Evolutionary conservation across 2,797 vertebrate species (phyloP).

Genomic region (Clarias fuscus): DNA sequence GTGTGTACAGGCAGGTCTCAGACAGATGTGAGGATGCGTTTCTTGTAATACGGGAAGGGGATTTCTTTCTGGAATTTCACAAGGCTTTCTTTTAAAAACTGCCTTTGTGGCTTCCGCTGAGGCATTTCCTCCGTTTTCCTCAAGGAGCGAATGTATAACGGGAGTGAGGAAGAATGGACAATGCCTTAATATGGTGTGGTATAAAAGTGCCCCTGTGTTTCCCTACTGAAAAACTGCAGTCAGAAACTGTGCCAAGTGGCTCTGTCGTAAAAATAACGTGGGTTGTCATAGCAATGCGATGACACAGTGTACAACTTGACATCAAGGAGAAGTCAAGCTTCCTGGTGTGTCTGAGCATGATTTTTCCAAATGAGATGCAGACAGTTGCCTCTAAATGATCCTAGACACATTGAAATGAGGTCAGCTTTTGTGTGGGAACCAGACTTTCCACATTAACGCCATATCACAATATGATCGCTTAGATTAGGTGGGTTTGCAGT

Average conservation of each 20-base stretch:
- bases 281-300: constrained; percentile 30
- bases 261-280: constrained; percentile 24
- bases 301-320: constrained; percentile 33
- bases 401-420: constrained; percentile 41
- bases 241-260: constrained; percentile 1
- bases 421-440: constrained; percentile 45
- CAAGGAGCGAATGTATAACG: constrained; percentile 13
- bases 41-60: constrained; percentile 33
- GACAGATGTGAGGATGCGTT: constrained; percentile 45
- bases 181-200: constrained; percentile 23
- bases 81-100: constrained; percentile 14
- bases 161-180: constrained; percentile 21
- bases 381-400: constrained; percentile 42
- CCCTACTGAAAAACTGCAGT: constrained; percentile 26
- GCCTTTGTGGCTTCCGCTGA: neutral
- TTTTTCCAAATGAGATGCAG: constrained; percentile 41
- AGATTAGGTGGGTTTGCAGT: constrained; percentile 35
- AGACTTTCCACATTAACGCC: constrained; percentile 46
- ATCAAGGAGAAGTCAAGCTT: constrained; percentile 43
- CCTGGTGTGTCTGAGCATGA: constrained; percentile 40
- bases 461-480: constrained; percentile 28
- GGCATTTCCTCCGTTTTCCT: constrained; percentile 22
- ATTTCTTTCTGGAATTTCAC: constrained; percentile 47
- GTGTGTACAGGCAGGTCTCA: constrained; percentile 6
- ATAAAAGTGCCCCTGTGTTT: constrained; percentile 28